Evolutionary conservation across 1,140 invertebrate genomes (phyloP).

Genomic region (Aricia agestis): DNA sequence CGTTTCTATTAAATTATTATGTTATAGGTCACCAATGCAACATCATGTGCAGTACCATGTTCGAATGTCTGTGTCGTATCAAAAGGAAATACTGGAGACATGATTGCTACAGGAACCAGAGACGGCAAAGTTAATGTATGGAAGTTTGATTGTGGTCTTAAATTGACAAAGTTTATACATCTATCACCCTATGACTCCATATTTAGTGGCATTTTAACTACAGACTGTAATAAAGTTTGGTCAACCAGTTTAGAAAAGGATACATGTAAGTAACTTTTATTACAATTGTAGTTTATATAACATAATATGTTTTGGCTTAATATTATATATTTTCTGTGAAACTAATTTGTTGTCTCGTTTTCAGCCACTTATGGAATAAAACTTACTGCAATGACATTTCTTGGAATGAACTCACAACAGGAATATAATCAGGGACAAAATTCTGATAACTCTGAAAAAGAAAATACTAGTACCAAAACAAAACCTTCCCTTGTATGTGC

Average conservation of each 20-base stretch:
- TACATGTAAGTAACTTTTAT: slow-evolving; percentile 51
- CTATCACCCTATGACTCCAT: slow-evolving; percentile 67
- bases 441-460: slow-evolving; percentile 51
- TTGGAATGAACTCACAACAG: slow-evolving; percentile 58
- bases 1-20: neutral
- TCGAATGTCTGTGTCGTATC: slow-evolving; percentile 76
- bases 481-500: slow-evolving; percentile 64
- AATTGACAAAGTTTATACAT: slow-evolving; percentile 70
- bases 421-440: slow-evolving; percentile 55
- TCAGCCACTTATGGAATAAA: slow-evolving; percentile 60
- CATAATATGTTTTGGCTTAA: no score
- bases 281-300: neutral
- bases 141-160: slow-evolving; percentile 85
- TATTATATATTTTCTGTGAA: slow-evolving; percentile 12
- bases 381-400: slow-evolving; percentile 64
- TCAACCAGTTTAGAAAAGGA: slow-evolving; percentile 66
- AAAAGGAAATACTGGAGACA: slow-evolving; percentile 79
- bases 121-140: slow-evolving; percentile 79
- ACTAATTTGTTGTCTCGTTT: slow-evolving; percentile 25
- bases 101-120: slow-evolving; percentile 81
- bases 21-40: slow-evolving; percentile 86
- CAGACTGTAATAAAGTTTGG: slow-evolving; percentile 69
- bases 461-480: slow-evolving; percentile 45
- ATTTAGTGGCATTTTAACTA: slow-evolving; percentile 63
- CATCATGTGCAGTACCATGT: slow-evolving; percentile 84